phyloP scores from a whole-genome alignment of 2,113 vertebrate genomes.

The Chunga burmeisteri region DNA sequence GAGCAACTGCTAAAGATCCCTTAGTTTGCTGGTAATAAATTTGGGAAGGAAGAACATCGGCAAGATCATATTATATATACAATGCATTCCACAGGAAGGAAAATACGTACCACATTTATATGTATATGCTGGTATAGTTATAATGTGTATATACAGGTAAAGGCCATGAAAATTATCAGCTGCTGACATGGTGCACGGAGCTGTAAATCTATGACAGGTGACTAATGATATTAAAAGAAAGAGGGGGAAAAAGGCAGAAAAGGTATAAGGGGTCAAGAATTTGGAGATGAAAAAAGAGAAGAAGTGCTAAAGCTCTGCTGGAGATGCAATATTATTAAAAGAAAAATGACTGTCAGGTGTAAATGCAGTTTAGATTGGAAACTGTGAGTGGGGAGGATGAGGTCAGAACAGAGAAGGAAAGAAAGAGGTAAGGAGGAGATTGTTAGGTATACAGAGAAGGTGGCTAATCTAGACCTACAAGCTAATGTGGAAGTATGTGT shows the following conservation, averaged over 20 bases:
- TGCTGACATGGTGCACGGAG: not conserved
- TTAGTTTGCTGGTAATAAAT: not conserved
- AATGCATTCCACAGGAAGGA: not conserved
- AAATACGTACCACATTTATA: not conserved
- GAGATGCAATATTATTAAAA: not conserved
- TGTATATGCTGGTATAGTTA: not conserved
- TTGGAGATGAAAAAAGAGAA: not conserved
- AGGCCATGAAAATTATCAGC: not conserved
- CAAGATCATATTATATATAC: not conserved
- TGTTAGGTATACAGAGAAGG: not conserved
- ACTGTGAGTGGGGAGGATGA: not conserved
- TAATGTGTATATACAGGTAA: not conserved
- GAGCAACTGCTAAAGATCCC: not conserved
- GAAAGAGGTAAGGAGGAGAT: not conserved
- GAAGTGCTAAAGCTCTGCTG: not conserved
- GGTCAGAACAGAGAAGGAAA: not conserved
- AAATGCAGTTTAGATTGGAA: not conserved
- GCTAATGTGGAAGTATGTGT: not conserved
- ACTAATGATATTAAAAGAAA: not conserved
- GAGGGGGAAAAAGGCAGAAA: accelerated
- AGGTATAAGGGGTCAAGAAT: not conserved
- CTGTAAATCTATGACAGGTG: not conserved
- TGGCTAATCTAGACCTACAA: not conserved
- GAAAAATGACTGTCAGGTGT: constrained; percentile 5
- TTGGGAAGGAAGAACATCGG: not conserved